A percentile compares a stretch with the other conserved stretches of the same genome.
Evolutionary conservation across 2,113 vertebrate species (phyloP).

Genomic region (Baryphthengus martii): DNA sequence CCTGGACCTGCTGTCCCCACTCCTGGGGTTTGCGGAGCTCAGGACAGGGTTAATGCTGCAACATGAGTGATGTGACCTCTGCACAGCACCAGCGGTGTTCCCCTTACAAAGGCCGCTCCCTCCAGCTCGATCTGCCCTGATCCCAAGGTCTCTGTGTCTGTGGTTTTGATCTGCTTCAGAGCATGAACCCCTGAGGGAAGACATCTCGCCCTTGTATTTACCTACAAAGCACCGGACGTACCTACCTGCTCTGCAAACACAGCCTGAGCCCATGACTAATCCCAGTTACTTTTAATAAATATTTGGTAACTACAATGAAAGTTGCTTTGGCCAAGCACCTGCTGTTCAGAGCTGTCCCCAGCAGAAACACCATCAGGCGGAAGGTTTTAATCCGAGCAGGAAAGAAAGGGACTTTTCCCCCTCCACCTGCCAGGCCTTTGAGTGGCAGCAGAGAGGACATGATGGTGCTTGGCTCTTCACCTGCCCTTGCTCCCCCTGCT

Average conservation of each 20-base stretch:
- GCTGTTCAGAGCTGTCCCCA: neutral
- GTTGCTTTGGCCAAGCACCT: neutral
- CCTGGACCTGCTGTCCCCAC: fast-evolving
- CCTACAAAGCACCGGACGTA: neutral
- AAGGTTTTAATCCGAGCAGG: neutral
- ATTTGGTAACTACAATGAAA: neutral
- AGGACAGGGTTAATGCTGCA: neutral
- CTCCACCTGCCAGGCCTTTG: fast-evolving
- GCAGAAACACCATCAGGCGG: neutral
- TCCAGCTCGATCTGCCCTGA: neutral
- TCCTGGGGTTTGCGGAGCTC: neutral
- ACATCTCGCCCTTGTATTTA: neutral
- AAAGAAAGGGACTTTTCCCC: neutral
- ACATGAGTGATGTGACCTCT: fast-evolving
- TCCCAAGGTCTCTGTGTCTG: neutral
- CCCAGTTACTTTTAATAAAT: constrained; percentile 19
- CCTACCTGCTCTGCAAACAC: neutral
- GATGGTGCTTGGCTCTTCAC: neutral
- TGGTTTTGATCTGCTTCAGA: neutral
- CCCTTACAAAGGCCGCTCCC: neutral
- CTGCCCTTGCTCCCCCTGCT: neutral
- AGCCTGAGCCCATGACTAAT: neutral
- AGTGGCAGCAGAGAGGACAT: neutral
- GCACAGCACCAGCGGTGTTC: fast-evolving
- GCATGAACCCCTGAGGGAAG: neutral